Conservation (phyloP, 2,797 vertebrate genomes). For the Alca torda region DNA sequence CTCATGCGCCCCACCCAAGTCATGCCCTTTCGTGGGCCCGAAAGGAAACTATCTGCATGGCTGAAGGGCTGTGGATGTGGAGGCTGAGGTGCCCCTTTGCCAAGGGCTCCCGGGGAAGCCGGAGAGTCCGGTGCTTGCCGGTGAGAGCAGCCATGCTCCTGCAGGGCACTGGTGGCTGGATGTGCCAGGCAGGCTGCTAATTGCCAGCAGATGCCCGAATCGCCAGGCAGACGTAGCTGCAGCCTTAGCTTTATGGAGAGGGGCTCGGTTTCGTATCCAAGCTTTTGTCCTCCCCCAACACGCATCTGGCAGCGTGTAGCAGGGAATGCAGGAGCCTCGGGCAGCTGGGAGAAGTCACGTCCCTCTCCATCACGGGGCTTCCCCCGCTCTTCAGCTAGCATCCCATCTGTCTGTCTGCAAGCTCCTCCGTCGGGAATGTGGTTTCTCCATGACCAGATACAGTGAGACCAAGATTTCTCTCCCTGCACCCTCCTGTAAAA, state of each 20-base stretch:
- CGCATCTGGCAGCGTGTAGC: not conserved
- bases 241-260: not conserved
- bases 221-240: not conserved
- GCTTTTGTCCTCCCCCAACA: not conserved
- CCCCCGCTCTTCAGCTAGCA: not conserved
- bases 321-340: not conserved
- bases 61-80: not conserved
- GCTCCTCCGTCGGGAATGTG: not conserved
- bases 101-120: not conserved
- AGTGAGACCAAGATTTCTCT: not conserved
- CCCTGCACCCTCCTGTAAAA: not conserved
- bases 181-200: not conserved
- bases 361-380: not conserved
- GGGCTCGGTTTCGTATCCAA: not conserved
- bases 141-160: not conserved
- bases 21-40: not conserved
- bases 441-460: not conserved
- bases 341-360: not conserved
- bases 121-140: rapidly evolving
- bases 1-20: not conserved
- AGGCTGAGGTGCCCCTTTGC: not conserved
- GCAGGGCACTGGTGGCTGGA: not conserved
- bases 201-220: not conserved
- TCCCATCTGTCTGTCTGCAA: not conserved
- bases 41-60: not conserved